Conservation (phyloP, 2,797 vertebrate species). For the Chrysocyon brachyurus region DNA sequence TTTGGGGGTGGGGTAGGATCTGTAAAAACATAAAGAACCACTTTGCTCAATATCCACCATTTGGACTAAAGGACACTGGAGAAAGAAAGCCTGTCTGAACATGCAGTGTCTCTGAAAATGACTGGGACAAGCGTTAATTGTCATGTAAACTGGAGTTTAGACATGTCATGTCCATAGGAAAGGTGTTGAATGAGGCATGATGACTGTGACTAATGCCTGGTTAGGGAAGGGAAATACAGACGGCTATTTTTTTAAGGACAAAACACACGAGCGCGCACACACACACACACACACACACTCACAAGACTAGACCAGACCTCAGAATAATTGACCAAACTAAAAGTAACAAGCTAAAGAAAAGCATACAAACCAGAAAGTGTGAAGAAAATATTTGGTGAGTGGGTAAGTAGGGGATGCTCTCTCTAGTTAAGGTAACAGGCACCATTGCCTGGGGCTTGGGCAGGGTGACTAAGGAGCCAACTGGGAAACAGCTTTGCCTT, state of each 20-base stretch:
- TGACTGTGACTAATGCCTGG: neutral
- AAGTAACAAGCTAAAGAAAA: neutral
- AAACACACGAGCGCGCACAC: neutral
- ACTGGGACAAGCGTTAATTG: neutral
- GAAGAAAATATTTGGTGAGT: neutral
- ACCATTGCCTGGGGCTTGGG: neutral
- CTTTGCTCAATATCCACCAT: slow-evolving; percentile 10
- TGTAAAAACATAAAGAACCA: slow-evolving; percentile 25
- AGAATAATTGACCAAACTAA: neutral
- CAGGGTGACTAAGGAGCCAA: neutral
- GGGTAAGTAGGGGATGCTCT: neutral
- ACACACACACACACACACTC: neutral
- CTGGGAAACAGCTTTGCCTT: neutral
- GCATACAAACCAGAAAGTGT: neutral
- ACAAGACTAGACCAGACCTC: neutral
- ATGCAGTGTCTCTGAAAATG: neutral
- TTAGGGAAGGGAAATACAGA: neutral
- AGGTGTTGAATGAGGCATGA: neutral
- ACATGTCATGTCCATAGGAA: neutral
- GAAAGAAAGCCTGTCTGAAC: neutral
- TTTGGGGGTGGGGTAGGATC: neutral
- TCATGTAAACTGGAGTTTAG: neutral
- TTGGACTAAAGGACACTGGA: neutral
- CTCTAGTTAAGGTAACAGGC: neutral
- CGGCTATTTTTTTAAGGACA: neutral